phyloP scores from a whole-genome alignment of 1,140 invertebrate species.

The Holotrichia oblita region DNA sequence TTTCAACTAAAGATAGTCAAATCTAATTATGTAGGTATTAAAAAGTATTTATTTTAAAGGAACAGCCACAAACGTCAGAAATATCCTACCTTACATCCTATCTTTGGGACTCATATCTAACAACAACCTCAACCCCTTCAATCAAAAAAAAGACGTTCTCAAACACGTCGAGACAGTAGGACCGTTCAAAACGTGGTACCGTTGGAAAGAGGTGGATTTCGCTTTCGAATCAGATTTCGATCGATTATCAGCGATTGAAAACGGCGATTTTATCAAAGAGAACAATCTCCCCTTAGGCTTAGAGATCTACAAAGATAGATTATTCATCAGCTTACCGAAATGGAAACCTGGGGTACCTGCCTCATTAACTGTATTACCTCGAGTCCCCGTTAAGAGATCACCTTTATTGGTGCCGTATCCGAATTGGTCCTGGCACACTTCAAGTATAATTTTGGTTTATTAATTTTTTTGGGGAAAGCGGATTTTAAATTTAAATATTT shows the following conservation, averaged over 20 bases:
- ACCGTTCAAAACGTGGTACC: conserved; percentile 62
- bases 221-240: conserved; percentile 64
- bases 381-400: conserved; percentile 65
- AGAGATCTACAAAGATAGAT: conserved; percentile 71
- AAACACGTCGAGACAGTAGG: conserved; percentile 49
- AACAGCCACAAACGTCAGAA: not conserved
- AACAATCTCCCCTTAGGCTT: conserved; percentile 80
- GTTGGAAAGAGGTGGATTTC: conserved; percentile 70
- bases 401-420: conserved; percentile 78
- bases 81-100: conserved; percentile 45
- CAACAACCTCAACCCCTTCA: not conserved
- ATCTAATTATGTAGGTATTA: not conserved
- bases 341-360: conserved; percentile 84
- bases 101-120: conserved; percentile 44
- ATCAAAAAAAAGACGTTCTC: conserved; percentile 2
- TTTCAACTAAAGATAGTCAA: too few species aligned
- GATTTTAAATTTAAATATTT: not conserved
- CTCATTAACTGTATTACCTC: conserved; percentile 70
- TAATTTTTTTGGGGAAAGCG: not conserved
- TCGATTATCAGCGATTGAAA: conserved; percentile 63
- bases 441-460: conserved; percentile 60
- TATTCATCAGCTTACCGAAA: conserved; percentile 78
- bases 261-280: conserved; percentile 70
- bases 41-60: not conserved
- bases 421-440: conserved; percentile 74